Conservation (phyloP, 92 coral and sea anemone species). For the Porites lobata region DNA sequence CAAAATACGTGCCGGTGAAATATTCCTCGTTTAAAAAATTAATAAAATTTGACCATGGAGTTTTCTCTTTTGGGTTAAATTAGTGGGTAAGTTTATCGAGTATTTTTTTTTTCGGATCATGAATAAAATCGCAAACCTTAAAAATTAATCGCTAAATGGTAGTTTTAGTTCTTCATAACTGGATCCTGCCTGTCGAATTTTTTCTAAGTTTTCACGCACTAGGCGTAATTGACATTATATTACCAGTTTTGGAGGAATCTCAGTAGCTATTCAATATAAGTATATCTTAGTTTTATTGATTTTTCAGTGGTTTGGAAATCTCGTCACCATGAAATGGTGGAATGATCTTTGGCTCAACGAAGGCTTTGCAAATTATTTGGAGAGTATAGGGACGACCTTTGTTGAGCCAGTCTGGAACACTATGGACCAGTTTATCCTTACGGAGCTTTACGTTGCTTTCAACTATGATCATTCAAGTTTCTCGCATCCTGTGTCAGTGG, state of each 20-base stretch:
- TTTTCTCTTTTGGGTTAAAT: no score
- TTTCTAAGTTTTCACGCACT: no score
- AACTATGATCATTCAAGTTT: slow-evolving; percentile 44
- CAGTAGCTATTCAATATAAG: not conserved
- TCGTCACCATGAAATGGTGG: slow-evolving; percentile 98
- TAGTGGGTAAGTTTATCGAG: no score
- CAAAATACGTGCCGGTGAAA: no score
- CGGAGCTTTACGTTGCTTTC: slow-evolving; percentile 69
- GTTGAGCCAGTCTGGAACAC: slow-evolving; percentile 80
- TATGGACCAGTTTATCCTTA: slow-evolving; percentile 67
- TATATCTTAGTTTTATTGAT: not conserved
- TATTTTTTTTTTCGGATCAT: no score
- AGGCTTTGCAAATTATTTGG: slow-evolving; percentile 90
- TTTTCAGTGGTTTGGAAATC: slow-evolving; percentile 94
- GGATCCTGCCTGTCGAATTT: no score
- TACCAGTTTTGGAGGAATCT: not conserved
- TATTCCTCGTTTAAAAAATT: no score
- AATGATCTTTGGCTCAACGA: slow-evolving; percentile 93
- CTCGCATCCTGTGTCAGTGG: slow-evolving; percentile 55
- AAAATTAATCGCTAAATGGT: no score
- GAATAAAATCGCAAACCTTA: no score
- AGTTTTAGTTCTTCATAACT: no score
- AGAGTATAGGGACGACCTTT: slow-evolving; percentile 53
- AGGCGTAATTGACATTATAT: no score
- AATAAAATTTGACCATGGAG: no score